Evolutionary conservation across 2,888 invertebrate genomes (phyloP), one percentile per base, ranked within the genome.

Genomic region (Amphimallon solstitiale): DNA sequence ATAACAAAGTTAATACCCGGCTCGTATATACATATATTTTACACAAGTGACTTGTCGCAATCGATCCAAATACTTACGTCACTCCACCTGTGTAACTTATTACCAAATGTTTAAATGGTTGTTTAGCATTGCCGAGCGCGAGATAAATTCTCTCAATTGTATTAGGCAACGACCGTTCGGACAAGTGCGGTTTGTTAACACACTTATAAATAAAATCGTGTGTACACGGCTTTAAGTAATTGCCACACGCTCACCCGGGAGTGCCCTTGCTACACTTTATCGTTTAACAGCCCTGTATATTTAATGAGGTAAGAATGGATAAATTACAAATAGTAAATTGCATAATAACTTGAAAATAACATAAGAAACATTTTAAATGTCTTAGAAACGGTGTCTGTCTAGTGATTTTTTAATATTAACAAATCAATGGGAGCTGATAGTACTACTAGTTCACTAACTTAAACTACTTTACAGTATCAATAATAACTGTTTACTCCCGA

Each of bases 71-170:
- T 56, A 56, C 56, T 56, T 56, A 40, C 56, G 56, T 43, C 56
- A 56, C 21, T 40, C 40, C 56, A 56, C 56, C 56, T 56, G 56
- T 46, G 56, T 56, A 56, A 56, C 40, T 56, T 56, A 56, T 56
- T 56, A 56, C 40, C 40, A 56, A 56, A 56, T 56, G 56, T 56
- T 56, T 56, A 56, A 56, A 56, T 40, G 56, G 56, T 56, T 40
- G 56, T 56, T 56, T 56, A 56, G 56, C 40, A 56, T 56, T 29
- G 56, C 56, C 10, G 14, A 43, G 56, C 40, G 1, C 56, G 56
- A 56, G 56, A 56, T 56, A 56, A 56, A 56, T 56, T 56, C 56
- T 56, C 56, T 56, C 56, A 56, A 56, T 56, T 56, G 56, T 56
- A 56, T 56, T 56, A 40, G 40, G 56, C 56, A 56, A 56, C 52